These are phyloP conservation scores for Hemibagrus wyckioides DNA, from an alignment of 2,113 vertebrate species.

Conservation along the genomic window DNA sequence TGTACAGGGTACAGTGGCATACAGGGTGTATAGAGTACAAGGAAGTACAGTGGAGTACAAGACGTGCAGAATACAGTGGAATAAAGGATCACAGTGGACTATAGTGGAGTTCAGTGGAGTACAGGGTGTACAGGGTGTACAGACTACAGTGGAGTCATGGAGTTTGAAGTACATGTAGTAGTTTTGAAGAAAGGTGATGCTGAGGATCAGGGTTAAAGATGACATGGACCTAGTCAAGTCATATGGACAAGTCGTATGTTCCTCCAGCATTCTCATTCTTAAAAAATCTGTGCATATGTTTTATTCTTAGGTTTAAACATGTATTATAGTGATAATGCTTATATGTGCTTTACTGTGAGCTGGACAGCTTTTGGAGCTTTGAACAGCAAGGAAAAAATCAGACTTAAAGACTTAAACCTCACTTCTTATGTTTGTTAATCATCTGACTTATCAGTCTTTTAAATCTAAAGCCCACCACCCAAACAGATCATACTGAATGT, in stretches of 20 bases:
- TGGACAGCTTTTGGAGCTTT: neutral
- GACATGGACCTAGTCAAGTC: neutral
- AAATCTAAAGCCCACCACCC: constrained; percentile 58
- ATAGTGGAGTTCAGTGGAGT: too few species aligned
- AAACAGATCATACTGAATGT: constrained; percentile 61
- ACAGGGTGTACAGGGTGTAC: too few species aligned
- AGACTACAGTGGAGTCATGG: too few species aligned
- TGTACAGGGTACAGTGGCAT: too few species aligned
- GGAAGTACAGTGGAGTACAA: too few species aligned
- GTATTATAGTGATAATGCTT: neutral
- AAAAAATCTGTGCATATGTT: neutral
- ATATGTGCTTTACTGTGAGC: neutral
- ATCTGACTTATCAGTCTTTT: constrained; percentile 26
- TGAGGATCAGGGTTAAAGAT: neutral
- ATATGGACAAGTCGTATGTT: neutral
- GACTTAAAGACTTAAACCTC: neutral
- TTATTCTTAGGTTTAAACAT: neutral
- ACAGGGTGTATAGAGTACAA: too few species aligned
- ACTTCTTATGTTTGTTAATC: constrained; percentile 9
- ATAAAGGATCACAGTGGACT: too few species aligned
- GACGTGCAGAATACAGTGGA: too few species aligned
- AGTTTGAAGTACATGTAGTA: too few species aligned
- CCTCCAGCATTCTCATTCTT: neutral
- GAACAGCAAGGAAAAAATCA: neutral
- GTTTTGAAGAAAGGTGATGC: neutral